Percentiles rank a stretch among this genome's conserved stretches.
phyloP scores from a whole-genome alignment of 2,113 vertebrate genomes.

The Theropithecus gelada region DNA sequence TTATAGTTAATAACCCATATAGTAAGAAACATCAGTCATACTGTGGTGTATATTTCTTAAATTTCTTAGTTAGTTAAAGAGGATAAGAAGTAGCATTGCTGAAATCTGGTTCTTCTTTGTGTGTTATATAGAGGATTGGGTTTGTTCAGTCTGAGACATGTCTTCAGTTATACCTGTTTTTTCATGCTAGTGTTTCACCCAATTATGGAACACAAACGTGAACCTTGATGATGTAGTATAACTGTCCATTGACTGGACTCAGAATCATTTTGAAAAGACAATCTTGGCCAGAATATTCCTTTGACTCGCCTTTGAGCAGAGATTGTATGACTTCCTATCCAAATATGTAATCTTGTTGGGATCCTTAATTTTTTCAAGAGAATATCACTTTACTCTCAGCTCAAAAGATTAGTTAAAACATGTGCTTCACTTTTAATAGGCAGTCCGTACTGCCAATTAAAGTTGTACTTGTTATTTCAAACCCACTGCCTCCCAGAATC shows the following conservation, averaged over 20 bases:
- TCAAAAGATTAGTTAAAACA: conserved; percentile 13
- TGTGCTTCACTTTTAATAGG: not conserved
- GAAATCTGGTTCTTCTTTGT: not conserved
- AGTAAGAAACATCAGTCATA: not conserved
- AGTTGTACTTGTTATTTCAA: not conserved
- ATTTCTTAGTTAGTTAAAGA: not conserved
- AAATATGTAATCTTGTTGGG: not conserved
- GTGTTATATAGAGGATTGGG: not conserved
- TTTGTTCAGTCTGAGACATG: not conserved
- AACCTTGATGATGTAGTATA: not conserved
- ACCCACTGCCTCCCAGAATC: not conserved
- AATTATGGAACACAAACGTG: not conserved
- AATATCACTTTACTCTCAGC: not conserved
- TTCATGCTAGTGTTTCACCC: not conserved
- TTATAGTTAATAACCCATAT: not conserved
- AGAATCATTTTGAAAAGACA: conserved; percentile 30
- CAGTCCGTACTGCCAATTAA: not conserved
- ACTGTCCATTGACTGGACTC: not conserved
- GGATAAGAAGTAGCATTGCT: not conserved
- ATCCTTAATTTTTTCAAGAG: not conserved
- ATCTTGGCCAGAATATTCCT: not conserved
- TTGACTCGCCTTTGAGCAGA: not conserved
- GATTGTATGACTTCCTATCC: not conserved
- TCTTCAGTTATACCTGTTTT: not conserved
- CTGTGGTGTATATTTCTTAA: not conserved